These are phyloP conservation scores for Aselliscus stoliczkanus DNA, from an alignment of 2,797 vertebrate species.

Conservation along the genomic window DNA sequence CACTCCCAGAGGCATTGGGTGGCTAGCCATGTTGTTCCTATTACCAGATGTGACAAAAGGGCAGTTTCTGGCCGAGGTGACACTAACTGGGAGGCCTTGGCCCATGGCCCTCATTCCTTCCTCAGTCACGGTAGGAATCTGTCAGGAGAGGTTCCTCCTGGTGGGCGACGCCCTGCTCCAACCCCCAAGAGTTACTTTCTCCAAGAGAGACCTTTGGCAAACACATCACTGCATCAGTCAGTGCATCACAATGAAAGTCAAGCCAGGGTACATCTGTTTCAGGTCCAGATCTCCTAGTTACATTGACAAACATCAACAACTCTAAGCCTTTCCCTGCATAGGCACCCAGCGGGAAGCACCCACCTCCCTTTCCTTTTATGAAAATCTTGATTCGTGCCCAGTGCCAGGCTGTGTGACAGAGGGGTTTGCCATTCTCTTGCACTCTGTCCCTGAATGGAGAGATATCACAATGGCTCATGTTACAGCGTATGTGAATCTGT, in stretches of 20 bases:
- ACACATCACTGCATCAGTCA: background rate
- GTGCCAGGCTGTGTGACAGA: background rate
- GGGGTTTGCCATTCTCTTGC: background rate
- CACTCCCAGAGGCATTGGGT: background rate
- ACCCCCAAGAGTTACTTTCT: conserved; percentile 26
- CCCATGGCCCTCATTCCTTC: background rate
- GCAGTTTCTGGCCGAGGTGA: background rate
- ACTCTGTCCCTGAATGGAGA: background rate
- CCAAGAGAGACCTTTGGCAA: conserved; percentile 1
- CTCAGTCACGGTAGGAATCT: background rate
- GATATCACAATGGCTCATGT: background rate
- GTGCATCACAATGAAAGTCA: background rate
- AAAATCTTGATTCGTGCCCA: background rate
- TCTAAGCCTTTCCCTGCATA: background rate
- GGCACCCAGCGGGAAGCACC: background rate
- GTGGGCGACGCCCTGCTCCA: background rate
- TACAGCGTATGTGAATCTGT: background rate
- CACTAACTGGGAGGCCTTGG: background rate
- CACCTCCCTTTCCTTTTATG: background rate
- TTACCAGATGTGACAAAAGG: background rate
- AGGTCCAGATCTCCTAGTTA: conserved; percentile 36
- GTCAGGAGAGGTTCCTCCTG: background rate
- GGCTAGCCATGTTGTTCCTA: background rate
- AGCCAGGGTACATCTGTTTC: conserved; percentile 17
- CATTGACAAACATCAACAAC: conserved; percentile 46